Conservation (phyloP, 2,113 vertebrate genomes). For the Steatornis caripensis region DNA sequence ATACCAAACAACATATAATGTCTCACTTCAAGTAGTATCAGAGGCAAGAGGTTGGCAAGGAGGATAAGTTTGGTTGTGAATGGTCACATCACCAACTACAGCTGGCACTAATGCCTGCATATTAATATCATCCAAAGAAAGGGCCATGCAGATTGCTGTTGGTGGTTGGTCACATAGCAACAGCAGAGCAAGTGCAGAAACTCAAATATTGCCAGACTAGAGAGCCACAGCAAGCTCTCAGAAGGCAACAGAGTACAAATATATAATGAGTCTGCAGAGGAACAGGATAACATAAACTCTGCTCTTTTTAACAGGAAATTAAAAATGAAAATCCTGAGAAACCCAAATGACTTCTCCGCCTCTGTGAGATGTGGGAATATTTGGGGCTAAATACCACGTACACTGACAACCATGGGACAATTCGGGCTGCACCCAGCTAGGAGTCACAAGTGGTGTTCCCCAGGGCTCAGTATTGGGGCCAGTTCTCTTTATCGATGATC, state of each 20-base stretch:
- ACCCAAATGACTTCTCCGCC: not conserved
- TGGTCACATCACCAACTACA: not conserved
- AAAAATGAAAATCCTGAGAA: not conserved
- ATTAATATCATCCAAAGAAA: constrained; percentile 1
- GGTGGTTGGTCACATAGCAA: constrained; percentile 50
- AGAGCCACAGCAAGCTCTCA: not conserved
- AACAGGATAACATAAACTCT: not conserved
- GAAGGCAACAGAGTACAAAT: not conserved
- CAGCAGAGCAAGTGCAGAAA: not conserved
- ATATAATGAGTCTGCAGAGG: not conserved
- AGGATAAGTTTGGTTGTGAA: not conserved
- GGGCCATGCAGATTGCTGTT: constrained; percentile 16
- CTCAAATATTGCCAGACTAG: not conserved
- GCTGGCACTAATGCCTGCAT: not conserved
- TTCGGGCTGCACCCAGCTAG: not conserved
- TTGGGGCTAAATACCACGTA: accelerated
- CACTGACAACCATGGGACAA: not conserved
- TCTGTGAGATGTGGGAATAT: not conserved
- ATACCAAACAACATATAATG: not conserved
- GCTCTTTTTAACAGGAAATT: not conserved
- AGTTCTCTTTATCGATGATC: not conserved
- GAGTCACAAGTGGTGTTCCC: not conserved
- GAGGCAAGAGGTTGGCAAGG: not conserved
- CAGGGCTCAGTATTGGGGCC: not conserved
- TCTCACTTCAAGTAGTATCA: not conserved